phyloP scores from a whole-genome alignment of 2,113 vertebrate genomes.

The Cacatua alba region DNA sequence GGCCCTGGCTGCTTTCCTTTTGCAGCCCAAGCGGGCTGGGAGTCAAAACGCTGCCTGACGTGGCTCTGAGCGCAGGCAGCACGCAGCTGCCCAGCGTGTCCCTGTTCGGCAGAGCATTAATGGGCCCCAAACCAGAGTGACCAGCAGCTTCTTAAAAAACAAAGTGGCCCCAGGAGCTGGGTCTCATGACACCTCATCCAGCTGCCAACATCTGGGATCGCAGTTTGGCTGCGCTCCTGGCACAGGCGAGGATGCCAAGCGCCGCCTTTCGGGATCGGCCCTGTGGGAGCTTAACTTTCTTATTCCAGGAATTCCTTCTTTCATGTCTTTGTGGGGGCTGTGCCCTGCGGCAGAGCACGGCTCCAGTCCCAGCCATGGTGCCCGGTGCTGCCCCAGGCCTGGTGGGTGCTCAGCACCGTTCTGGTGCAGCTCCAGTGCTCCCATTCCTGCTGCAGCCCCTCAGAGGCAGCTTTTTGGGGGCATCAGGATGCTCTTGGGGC shows the following conservation, averaged over 20 bases:
- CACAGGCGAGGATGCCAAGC: slow-evolving; percentile 33
- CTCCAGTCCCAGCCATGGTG: neutral
- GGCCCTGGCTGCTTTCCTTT: neutral
- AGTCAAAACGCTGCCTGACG: neutral
- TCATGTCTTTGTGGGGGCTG: slow-evolving; percentile 46
- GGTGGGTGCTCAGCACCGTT: neutral
- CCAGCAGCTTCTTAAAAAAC: slow-evolving; percentile 25
- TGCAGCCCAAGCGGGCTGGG: neutral
- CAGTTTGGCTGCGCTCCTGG: slow-evolving; percentile 47
- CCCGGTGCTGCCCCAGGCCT: neutral
- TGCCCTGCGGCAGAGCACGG: neutral
- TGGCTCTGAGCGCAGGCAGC: neutral
- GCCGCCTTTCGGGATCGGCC: slow-evolving; percentile 24
- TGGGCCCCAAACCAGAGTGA: neutral
- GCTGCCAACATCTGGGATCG: slow-evolving; percentile 65
- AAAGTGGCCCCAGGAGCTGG: neutral
- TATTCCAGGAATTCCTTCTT: slow-evolving; percentile 66
- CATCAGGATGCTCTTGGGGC: accelerated
- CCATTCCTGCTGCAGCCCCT: accelerated
- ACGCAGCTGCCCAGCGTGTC: neutral
- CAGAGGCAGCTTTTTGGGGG: neutral
- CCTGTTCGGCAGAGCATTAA: neutral
- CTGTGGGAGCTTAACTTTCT: slow-evolving; percentile 42
- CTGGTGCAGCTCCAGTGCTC: neutral
- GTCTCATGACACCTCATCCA: slow-evolving; percentile 49